Conservation (phyloP, 2,888 invertebrate genomes). For the Noctua comes region DNA sequence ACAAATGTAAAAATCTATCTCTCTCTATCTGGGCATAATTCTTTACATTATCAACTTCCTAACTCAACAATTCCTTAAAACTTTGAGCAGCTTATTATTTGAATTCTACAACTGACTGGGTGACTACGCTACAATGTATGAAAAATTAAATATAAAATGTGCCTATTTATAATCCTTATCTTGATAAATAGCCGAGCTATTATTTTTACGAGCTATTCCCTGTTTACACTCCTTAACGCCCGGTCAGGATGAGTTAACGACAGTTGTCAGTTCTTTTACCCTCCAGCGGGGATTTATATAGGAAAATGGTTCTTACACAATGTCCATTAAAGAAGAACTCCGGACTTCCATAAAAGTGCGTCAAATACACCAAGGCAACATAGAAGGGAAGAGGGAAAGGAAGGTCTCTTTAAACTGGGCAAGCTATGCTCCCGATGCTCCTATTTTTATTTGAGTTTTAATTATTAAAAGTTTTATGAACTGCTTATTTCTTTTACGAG, state of each 20-base stretch:
- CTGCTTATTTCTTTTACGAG: slow-evolving; percentile 89
- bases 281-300: slow-evolving; percentile 79
- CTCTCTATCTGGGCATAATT: neutral
- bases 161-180: slow-evolving; percentile 65
- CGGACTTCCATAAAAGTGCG: slow-evolving; percentile 59
- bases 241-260: slow-evolving; percentile 87
- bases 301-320: slow-evolving; percentile 74
- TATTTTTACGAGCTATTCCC: slow-evolving; percentile 83
- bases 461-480: slow-evolving; percentile 90
- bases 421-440: slow-evolving; percentile 74
- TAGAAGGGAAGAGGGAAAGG: slow-evolving; percentile 37
- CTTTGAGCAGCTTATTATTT: neutral
- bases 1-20: neutral
- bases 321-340: slow-evolving; percentile 74
- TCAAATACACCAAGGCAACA: slow-evolving; percentile 38
- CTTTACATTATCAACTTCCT: neutral
- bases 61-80: neutral
- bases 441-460: slow-evolving; percentile 89
- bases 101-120: slow-evolving; percentile 6
- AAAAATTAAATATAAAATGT: slow-evolving; percentile 59
- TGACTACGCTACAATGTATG: slow-evolving; percentile 30
- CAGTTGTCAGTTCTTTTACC: slow-evolving; percentile 87
- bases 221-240: slow-evolving; percentile 85
- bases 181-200: slow-evolving; percentile 77
- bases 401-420: slow-evolving; percentile 73